A percentile compares a stretch with the other conserved stretches of the same genome.
Evolutionary conservation across 2,113 vertebrate species (phyloP).

Genomic region (Puntigrus tetrazona): DNA sequence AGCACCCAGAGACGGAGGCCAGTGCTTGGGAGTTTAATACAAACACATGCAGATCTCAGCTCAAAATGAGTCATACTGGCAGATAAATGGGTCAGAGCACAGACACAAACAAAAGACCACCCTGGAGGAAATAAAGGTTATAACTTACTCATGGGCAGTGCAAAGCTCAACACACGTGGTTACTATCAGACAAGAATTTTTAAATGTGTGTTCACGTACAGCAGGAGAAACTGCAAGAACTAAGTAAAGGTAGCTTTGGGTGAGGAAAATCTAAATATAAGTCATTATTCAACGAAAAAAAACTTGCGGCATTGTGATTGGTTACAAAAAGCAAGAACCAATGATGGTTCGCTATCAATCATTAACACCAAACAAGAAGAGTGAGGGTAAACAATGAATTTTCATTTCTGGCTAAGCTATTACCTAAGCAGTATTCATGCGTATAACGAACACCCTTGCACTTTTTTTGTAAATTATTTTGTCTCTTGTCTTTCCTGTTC

Average conservation of each 20-base stretch:
- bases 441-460: not conserved
- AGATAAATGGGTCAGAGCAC: conserved; percentile 24
- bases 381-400: not conserved
- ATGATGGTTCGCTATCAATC: not conserved
- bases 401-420: not conserved
- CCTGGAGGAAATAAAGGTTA: conserved; percentile 22
- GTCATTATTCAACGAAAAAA: not conserved
- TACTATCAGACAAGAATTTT: not conserved
- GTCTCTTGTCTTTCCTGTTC: not conserved
- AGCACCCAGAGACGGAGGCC: not conserved
- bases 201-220: not conserved
- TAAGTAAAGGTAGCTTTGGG: not conserved
- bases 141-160: conserved; percentile 25
- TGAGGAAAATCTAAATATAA: not conserved
- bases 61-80: conserved; percentile 5
- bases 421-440: not conserved
- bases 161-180: conserved; percentile 1
- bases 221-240: not conserved
- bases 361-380: not conserved
- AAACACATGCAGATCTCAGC: not conserved
- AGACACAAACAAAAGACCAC: conserved; percentile 17
- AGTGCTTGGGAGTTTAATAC: conserved; percentile 1
- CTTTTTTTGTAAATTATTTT: not conserved
- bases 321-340: not conserved
- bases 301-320: not conserved